A percentile compares a stretch with the other conserved stretches of the same genome.
Evolutionary conservation across 2,888 invertebrate genomes (phyloP).

Genomic region (Phyllotreta cruciferae): DNA sequence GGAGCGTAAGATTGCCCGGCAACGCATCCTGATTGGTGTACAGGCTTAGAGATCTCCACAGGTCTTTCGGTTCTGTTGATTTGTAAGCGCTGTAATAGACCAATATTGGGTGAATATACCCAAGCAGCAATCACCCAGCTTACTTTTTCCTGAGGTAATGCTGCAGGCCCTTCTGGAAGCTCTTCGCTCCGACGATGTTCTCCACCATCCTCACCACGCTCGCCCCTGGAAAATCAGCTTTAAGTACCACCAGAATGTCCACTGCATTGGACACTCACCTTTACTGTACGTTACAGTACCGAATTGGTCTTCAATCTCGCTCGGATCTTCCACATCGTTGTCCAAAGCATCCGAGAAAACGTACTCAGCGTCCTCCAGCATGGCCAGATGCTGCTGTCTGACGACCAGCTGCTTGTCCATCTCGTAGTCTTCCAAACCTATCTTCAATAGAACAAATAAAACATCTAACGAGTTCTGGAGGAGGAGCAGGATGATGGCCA

Average conservation of each 20-base stretch:
- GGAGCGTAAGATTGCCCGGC: constrained; percentile 30
- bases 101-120: neutral
- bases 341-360: constrained; percentile 67
- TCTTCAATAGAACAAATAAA: too few relatives aligned
- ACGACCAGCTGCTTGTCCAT: constrained; percentile 73
- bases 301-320: constrained; percentile 69
- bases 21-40: constrained; percentile 20
- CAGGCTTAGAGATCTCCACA: constrained; percentile 62
- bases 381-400: constrained; percentile 71
- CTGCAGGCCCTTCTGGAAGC: constrained; percentile 65
- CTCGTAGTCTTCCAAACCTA: constrained; percentile 50
- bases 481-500: too few relatives aligned
- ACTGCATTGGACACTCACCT: constrained; percentile 34
- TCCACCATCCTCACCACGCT: constrained; percentile 70
- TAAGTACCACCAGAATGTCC: neutral
- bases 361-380: constrained; percentile 65
- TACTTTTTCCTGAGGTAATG: constrained; percentile 64
- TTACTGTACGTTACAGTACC: constrained; percentile 63
- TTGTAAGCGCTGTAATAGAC: constrained; percentile 53
- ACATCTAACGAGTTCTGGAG: too few relatives aligned
- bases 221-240: constrained; percentile 51
- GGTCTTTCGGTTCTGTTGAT: constrained; percentile 61
- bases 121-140: too few relatives aligned
- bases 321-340: constrained; percentile 63
- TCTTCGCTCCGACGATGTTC: constrained; percentile 64